Conservation (phyloP, 2,888 invertebrate genomes). For the Microctonus aethiopoides region DNA sequence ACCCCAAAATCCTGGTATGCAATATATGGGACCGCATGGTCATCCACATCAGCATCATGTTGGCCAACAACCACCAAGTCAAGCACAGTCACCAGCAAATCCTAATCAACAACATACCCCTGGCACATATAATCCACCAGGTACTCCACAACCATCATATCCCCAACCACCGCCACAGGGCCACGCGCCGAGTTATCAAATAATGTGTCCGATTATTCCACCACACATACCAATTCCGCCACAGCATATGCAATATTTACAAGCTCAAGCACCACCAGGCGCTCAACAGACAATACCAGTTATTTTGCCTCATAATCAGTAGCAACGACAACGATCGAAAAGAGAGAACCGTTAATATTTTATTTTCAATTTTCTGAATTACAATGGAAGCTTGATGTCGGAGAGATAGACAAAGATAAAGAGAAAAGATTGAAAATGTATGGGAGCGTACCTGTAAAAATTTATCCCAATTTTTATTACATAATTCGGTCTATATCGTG, state of each 20-base stretch:
- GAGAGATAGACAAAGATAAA: constrained; percentile 28
- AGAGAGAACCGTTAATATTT: constrained; percentile 49
- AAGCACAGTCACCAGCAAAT: constrained; percentile 64
- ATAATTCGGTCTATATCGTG: not conserved
- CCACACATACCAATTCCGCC: constrained; percentile 65
- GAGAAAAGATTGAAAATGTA: constrained; percentile 29
- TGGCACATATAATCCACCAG: constrained; percentile 69
- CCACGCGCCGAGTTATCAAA: constrained; percentile 69
- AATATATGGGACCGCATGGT: constrained; percentile 70
- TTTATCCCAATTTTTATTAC: not conserved
- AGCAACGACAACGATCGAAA: constrained; percentile 63
- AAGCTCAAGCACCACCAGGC: constrained; percentile 68
- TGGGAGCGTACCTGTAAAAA: not conserved
- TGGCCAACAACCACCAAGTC: constrained; percentile 63
- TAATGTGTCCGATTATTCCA: constrained; percentile 73
- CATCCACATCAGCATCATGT: constrained; percentile 62
- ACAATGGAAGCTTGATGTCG: constrained; percentile 31
- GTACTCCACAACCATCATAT: constrained; percentile 69
- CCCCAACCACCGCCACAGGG: constrained; percentile 72
- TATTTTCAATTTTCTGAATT: not conserved
- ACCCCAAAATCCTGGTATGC: constrained; percentile 68
- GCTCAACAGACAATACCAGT: constrained; percentile 67
- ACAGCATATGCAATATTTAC: constrained; percentile 70
- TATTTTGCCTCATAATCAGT: constrained; percentile 68
- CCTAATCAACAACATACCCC: constrained; percentile 70